Percentiles rank a stretch among this genome's conserved stretches.
Evolutionary conservation across 2,888 invertebrate genomes (phyloP).

Genomic region (Diarsia dahlii): DNA sequence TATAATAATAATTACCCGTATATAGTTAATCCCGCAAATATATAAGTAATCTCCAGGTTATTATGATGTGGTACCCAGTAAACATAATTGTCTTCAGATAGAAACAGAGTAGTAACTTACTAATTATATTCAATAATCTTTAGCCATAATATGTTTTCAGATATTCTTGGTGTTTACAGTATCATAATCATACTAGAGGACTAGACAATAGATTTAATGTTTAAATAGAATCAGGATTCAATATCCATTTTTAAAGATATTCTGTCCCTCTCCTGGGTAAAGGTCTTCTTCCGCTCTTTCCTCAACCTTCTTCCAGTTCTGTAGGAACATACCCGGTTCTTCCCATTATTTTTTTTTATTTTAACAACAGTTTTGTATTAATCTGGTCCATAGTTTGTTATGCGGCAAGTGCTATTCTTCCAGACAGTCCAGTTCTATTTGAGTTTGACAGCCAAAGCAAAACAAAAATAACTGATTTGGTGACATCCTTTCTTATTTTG

Average conservation of each 20-base stretch:
- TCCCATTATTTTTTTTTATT: not conserved
- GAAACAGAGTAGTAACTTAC: not conserved
- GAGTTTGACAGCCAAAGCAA: not conserved
- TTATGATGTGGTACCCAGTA: not conserved
- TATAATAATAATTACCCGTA: slow-evolving; percentile 45
- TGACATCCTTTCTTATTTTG: not conserved
- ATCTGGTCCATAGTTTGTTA: not conserved
- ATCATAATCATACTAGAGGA: slow-evolving; percentile 7
- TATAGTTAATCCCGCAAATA: slow-evolving; percentile 6
- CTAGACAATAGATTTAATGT: slow-evolving; percentile 24
- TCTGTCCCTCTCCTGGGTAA: not conserved
- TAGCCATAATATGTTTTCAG: slow-evolving; percentile 33
- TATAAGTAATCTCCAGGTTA: slow-evolving; percentile 10
- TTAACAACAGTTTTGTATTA: not conserved
- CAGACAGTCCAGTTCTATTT: not conserved
- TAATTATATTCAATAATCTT: slow-evolving; percentile 27
- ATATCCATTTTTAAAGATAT: not conserved
- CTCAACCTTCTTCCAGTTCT: not conserved
- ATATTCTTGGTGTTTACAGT: slow-evolving; percentile 29
- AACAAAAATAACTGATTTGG: not conserved
- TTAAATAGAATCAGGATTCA: not conserved
- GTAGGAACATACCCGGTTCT: not conserved
- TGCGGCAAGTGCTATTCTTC: too few relatives aligned
- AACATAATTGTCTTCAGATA: slow-evolving; percentile 1
- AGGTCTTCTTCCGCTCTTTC: not conserved